phyloP scores from a whole-genome alignment of 2,888 invertebrate species.

The Pyrrhosoma nymphula region DNA sequence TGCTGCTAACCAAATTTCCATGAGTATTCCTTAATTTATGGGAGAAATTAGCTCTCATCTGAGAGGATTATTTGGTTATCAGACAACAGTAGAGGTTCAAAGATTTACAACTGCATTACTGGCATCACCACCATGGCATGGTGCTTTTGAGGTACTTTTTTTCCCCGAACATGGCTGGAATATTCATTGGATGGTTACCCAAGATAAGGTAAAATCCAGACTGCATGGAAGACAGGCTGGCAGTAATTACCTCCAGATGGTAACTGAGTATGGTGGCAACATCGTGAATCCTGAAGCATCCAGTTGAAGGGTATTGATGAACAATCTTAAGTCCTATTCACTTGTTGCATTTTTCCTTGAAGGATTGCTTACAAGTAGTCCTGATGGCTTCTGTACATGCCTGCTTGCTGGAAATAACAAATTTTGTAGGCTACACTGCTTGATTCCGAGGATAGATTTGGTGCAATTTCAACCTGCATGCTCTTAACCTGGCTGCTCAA shows the following conservation, averaged over 20 bases:
- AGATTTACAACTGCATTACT: background rate
- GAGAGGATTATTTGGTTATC: background rate
- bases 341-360: too few relatives aligned
- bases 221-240: background rate
- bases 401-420: too few relatives aligned
- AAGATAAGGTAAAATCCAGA: too few relatives aligned
- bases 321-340: too few relatives aligned
- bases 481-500: too few relatives aligned
- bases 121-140: background rate
- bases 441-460: too few relatives aligned
- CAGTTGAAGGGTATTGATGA: too few relatives aligned
- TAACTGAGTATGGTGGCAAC: background rate
- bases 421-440: too few relatives aligned
- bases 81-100: background rate
- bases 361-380: too few relatives aligned
- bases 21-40: background rate
- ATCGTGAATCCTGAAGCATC: background rate
- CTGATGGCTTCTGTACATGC: too few relatives aligned
- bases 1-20: background rate
- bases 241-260: background rate
- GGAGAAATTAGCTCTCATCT: background rate
- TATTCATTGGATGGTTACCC: too few relatives aligned
- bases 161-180: background rate
- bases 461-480: too few relatives aligned
- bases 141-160: background rate